Percentiles rank a stretch among this genome's conserved stretches.
phyloP scores from a whole-genome alignment of 2,113 vertebrate species.

The Puntigrus tetrazona region DNA sequence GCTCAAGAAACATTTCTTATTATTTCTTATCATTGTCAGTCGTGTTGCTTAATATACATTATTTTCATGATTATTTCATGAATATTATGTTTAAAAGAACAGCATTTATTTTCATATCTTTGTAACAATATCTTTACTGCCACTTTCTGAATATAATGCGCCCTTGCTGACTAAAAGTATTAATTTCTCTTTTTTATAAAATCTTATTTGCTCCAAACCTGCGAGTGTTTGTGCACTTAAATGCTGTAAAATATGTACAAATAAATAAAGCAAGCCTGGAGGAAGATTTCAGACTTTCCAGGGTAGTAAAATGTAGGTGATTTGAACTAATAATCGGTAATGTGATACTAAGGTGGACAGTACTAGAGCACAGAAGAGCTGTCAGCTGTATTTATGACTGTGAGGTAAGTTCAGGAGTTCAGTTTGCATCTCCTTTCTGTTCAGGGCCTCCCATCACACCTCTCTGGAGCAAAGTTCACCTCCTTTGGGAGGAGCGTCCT shows the following conservation, averaged over 20 bases:
- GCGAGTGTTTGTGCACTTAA: no score
- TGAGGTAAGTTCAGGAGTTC: slow-evolving; percentile 31
- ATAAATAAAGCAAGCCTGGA: background rate
- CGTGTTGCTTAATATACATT: no score
- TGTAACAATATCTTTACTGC: no score
- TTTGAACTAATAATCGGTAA: slow-evolving; percentile 24
- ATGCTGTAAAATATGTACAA: background rate
- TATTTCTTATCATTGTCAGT: no score
- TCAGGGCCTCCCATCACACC: slow-evolving; percentile 93
- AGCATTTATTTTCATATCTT: no score
- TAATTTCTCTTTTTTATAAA: no score
- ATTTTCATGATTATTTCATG: no score
- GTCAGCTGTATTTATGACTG: slow-evolving; percentile 47
- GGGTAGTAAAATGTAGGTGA: background rate
- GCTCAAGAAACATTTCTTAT: no score
- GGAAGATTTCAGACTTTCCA: background rate
- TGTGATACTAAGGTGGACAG: background rate
- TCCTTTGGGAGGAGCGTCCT: slow-evolving; percentile 89
- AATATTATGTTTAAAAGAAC: no score
- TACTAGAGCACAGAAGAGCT: slow-evolving; percentile 2
- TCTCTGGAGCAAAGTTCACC: slow-evolving; percentile 98
- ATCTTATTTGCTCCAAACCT: no score
- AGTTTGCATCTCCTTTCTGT: slow-evolving; percentile 50
- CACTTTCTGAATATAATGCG: no score
- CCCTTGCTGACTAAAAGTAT: no score